Conservation (phyloP, 2,888 invertebrate genomes). For the Teinopalpus imperialis region DNA sequence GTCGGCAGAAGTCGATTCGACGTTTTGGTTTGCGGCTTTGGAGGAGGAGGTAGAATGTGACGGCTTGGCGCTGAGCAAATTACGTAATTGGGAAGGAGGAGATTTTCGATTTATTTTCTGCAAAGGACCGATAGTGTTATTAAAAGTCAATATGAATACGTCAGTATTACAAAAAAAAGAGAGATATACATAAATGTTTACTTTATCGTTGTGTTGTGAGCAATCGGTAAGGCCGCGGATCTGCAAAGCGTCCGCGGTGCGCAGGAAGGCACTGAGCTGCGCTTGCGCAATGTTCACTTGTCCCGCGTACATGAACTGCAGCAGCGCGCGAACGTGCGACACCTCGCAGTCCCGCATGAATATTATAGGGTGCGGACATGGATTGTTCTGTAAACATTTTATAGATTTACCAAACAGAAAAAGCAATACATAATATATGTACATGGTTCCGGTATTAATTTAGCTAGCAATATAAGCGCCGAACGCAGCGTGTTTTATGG, state of each 20-base stretch:
- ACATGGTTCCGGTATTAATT: too few relatives aligned
- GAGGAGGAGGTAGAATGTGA: conserved; percentile 78
- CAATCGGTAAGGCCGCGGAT: conserved; percentile 90
- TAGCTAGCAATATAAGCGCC: too few relatives aligned
- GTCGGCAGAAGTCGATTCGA: conserved; percentile 71
- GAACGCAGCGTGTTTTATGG: too few relatives aligned
- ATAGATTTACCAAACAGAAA: conserved; percentile 2
- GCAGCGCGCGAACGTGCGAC: conserved; percentile 87
- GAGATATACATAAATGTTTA: conserved; percentile 35
- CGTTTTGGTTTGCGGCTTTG: conserved; percentile 82
- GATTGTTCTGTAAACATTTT: conserved; percentile 86
- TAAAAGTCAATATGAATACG: not conserved
- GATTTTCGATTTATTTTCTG: conserved; percentile 79
- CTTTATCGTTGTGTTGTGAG: conserved; percentile 80
- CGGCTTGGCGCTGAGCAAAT: conserved; percentile 81
- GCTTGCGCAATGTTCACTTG: conserved; percentile 92
- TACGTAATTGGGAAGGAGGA: conserved; percentile 79
- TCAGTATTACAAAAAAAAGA: not conserved
- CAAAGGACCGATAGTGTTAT: conserved; percentile 36
- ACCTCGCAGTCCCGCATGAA: conserved; percentile 92
- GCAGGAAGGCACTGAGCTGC: conserved; percentile 87
- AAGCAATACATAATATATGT: too few relatives aligned
- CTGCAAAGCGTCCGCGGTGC: conserved; percentile 90
- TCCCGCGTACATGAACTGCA: conserved; percentile 93
- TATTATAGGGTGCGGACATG: conserved; percentile 92